Conservation (phyloP, 2,797 vertebrate species). For the Limosa lapponica region DNA sequence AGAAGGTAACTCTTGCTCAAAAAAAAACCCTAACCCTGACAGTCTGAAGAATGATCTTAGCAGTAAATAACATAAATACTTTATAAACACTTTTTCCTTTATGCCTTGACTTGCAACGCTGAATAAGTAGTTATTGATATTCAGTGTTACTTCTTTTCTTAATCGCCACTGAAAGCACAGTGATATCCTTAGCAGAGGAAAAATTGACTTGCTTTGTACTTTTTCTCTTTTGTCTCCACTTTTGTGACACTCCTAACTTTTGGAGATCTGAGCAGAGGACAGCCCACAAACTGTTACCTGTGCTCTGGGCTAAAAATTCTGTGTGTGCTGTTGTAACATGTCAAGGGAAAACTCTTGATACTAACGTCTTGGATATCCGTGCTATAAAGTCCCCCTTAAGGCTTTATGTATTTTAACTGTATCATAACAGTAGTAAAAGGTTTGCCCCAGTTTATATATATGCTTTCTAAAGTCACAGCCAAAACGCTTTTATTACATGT, state of each 20-base stretch:
- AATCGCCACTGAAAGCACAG: not conserved
- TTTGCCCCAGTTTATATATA: not conserved
- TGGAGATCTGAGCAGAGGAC: not conserved
- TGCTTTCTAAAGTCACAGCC: not conserved
- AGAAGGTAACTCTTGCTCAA: not conserved
- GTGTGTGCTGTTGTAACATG: not conserved
- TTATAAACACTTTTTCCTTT: constrained; percentile 27
- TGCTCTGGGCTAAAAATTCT: not conserved
- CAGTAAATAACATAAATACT: constrained; percentile 51
- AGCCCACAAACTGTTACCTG: not conserved
- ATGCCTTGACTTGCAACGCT: not conserved
- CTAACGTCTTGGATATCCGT: not conserved
- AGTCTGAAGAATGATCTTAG: constrained; percentile 23
- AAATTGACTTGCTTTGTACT: not conserved
- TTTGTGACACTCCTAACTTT: not conserved
- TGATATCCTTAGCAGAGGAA: not conserved
- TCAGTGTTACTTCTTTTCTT: constrained; percentile 14
- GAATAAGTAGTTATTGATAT: constrained; percentile 8
- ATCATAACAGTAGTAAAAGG: not conserved
- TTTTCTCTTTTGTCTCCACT: not conserved
- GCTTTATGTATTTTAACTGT: not conserved
- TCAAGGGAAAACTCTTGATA: not conserved
- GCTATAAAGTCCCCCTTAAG: not conserved
- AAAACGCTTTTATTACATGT: not conserved
- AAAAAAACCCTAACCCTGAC: not conserved